These are phyloP conservation scores for Zaprionus lachaisei DNA, from an alignment of 1,140 invertebrate species.

Conservation along the genomic window DNA sequence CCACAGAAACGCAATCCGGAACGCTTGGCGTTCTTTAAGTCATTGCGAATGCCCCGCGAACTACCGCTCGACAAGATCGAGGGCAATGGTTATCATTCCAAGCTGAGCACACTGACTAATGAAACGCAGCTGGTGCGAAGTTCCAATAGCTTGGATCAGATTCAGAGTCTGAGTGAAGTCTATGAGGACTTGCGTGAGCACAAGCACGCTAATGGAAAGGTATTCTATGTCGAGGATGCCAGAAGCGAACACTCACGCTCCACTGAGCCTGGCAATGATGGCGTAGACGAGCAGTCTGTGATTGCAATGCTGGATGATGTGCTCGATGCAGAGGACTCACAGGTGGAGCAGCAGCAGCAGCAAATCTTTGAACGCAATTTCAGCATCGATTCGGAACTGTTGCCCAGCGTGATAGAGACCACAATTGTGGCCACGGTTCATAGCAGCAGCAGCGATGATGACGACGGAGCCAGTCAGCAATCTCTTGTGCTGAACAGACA, in stretches of 20 bases:
- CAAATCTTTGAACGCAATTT: slow-evolving; percentile 69
- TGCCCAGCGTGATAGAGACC: slow-evolving; percentile 76
- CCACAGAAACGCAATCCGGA: slow-evolving; percentile 64
- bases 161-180: slow-evolving; percentile 72
- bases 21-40: slow-evolving; percentile 53
- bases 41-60: slow-evolving; percentile 23
- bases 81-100: slow-evolving; percentile 48
- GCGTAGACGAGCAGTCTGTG: slow-evolving; percentile 72
- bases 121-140: slow-evolving; percentile 52
- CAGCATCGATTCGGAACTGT: slow-evolving; percentile 75
- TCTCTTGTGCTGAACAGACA: slow-evolving; percentile 24
- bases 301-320: slow-evolving; percentile 80
- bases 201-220: slow-evolving; percentile 73
- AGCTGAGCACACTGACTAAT: slow-evolving; percentile 51
- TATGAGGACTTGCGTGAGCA: slow-evolving; percentile 67
- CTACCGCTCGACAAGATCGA: slow-evolving; percentile 1
- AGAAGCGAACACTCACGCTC: slow-evolving; percentile 59
- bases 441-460: slow-evolving; percentile 70
- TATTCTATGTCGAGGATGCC: slow-evolving; percentile 75
- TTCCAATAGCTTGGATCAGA: slow-evolving; percentile 67
- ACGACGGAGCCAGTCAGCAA: slow-evolving; percentile 30
- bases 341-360: slow-evolving; percentile 46
- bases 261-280: slow-evolving; percentile 29
- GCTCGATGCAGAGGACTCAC: slow-evolving; percentile 67
- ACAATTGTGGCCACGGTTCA: slow-evolving; percentile 80